These are phyloP conservation scores for Pygocentrus nattereri DNA, from an alignment of 2,797 vertebrate species.

Conservation along the genomic window DNA sequence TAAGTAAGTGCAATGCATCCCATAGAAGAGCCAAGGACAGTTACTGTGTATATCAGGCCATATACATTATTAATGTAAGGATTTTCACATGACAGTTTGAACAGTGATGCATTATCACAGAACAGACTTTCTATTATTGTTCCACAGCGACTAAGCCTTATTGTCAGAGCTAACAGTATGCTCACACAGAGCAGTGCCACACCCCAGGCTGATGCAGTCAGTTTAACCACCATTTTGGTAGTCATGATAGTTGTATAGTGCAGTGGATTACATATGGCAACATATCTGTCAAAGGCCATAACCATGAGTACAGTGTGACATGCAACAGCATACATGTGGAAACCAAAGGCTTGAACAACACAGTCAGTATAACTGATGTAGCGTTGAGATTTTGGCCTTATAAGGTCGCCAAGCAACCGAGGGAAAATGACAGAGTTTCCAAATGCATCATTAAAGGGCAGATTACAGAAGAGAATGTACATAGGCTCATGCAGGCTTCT, in stretches of 20 bases:
- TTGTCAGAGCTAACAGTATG: not conserved
- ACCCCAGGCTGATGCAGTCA: conserved; percentile 18
- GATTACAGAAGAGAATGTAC: conserved; percentile 10
- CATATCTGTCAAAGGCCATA: conserved; percentile 79
- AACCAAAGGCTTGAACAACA: not conserved
- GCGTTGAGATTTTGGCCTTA: not conserved
- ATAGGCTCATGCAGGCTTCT: not conserved
- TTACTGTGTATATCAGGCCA: not conserved
- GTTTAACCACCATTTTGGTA: conserved; percentile 63
- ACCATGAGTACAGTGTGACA: conserved; percentile 32
- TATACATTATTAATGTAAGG: not conserved
- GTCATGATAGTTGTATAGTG: conserved; percentile 70
- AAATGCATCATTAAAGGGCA: not conserved
- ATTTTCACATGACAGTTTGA: conserved; percentile 4
- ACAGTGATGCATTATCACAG: conserved; percentile 12
- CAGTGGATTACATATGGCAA: conserved; percentile 76
- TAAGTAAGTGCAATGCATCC: not conserved
- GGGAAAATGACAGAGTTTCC: not conserved
- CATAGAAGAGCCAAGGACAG: not conserved
- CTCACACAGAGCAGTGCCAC: not conserved
- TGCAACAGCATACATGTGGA: not conserved
- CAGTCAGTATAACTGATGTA: not conserved
- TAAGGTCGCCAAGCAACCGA: not conserved
- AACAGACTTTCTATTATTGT: not conserved
- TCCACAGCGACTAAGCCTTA: conserved; percentile 10